Conservation (phyloP, 2,113 vertebrate species). For the Formicarius rufipectus region DNA sequence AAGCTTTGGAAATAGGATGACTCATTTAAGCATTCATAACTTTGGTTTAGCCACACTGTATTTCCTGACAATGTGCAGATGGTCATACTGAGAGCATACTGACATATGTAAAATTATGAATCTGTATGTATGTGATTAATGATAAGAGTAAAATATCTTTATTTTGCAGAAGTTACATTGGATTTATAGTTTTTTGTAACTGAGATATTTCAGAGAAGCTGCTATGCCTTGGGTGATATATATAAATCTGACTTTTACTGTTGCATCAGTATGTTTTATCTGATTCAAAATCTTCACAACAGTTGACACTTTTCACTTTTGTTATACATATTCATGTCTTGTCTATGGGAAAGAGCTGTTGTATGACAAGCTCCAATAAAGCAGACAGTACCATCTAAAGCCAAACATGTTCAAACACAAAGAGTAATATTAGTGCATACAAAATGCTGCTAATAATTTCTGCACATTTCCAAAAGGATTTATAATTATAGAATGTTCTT, state of each 20-base stretch:
- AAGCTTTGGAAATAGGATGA: not conserved
- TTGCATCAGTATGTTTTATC: not conserved
- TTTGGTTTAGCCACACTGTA: not conserved
- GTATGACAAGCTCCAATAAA: too few relatives aligned
- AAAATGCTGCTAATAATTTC: not conserved
- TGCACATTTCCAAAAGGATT: not conserved
- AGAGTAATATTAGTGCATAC: not conserved
- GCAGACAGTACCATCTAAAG: not conserved
- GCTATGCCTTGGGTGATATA: too few relatives aligned
- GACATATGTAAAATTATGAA: not conserved
- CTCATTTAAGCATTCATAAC: accelerated
- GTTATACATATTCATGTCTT: not conserved
- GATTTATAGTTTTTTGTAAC: not conserved
- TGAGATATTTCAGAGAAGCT: not conserved
- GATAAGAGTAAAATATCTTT: not conserved
- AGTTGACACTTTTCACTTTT: not conserved
- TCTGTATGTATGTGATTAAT: not conserved
- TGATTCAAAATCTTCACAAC: not conserved
- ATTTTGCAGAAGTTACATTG: not conserved
- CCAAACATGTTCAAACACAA: not conserved
- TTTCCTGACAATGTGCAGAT: not conserved
- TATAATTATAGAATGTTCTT: not conserved
- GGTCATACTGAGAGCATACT: not conserved
- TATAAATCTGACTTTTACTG: not conserved
- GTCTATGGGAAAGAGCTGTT: not conserved